Base-by-base conservation (phyloP, 2,113 vertebrate species). In the Coptodon bakossiorum region DNA sequence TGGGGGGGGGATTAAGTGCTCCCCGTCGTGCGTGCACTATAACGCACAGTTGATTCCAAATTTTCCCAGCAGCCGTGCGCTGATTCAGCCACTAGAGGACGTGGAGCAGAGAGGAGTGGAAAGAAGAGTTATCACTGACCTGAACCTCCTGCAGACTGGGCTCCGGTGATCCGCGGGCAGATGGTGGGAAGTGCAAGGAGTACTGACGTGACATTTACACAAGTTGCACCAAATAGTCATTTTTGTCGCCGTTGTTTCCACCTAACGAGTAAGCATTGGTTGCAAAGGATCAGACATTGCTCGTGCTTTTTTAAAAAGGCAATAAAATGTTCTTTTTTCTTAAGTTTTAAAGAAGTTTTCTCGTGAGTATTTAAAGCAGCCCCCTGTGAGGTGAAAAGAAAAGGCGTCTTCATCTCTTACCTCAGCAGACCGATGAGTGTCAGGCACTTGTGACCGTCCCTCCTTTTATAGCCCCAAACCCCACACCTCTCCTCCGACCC, bases 161-260 rank as follows among this genome's bases (percentile, higher is more conserved):
- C 63, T 84, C 24, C 0, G 85, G 43, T 85, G 91, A 13, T 83
- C 57, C 31, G 87, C 86, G 45, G 88, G 57, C 79, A 34, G 53
- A 40, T 83, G 86, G 52, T 90, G 91, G 22, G 89, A 86, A 12
- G 90, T 24, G 83, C 92, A 91, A 53, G 91, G 92, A 4, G 88
- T 76, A 71, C 85, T 91, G 16, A 96, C 87, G 0, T 94, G 94
- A 91, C 95, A 85, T 88, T 86, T 94, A 93, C 96, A 97, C 86
- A 90, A 94, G 90, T 92, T 94, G 93, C 96, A 96, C 94, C 96
- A 96, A 89, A 96, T 86, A 85, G 95, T 95, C 97, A 97, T 66
- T 97, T 80, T 86, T 85, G 40, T 61, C 54, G 38, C 56, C 8
- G 36, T 9, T 80, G 82, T 31, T 14, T 52, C 24, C 22, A 85